A percentile compares a stretch with the other conserved stretches of the same genome.
Conservation (phyloP, 1,140 invertebrate genomes). For the Harlomillsia oculata region DNA sequence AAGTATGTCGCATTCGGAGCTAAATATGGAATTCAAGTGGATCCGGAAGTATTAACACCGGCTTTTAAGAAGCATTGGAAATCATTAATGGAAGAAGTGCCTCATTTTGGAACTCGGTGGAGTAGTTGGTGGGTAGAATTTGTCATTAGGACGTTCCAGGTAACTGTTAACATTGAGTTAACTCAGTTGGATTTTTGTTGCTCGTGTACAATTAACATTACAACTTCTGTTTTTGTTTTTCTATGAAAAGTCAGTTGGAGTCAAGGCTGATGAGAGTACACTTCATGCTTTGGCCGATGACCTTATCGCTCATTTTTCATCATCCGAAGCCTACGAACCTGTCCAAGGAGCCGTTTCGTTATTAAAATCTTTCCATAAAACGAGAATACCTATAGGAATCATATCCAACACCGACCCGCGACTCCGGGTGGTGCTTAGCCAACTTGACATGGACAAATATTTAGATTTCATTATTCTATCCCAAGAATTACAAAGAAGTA, state of each 20-base stretch:
- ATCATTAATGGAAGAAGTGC: background rate
- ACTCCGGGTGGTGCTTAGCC: background rate
- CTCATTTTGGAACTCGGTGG: background rate
- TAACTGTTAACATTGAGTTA: background rate
- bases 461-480: background rate
- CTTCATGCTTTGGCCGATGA: background rate
- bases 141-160: background rate
- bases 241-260: background rate
- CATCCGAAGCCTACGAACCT: background rate
- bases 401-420: slow-evolving; percentile 4
- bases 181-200: background rate
- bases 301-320: background rate
- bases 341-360: background rate
- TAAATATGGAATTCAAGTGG: too few relatives aligned
- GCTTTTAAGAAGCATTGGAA: slow-evolving; percentile 7
- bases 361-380: background rate
- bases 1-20: too few relatives aligned
- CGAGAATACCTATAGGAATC: background rate
- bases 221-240: background rate
- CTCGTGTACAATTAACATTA: background rate
- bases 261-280: background rate
- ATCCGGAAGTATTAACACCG: too few relatives aligned
- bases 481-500: slow-evolving; percentile 1
- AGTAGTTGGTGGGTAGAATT: slow-evolving; percentile 1
- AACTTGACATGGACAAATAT: background rate